Percentiles rank a stretch among this genome's conserved stretches.
phyloP scores from a whole-genome alignment of 2,797 vertebrate genomes.

The Lindbergichthys nudifrons region DNA sequence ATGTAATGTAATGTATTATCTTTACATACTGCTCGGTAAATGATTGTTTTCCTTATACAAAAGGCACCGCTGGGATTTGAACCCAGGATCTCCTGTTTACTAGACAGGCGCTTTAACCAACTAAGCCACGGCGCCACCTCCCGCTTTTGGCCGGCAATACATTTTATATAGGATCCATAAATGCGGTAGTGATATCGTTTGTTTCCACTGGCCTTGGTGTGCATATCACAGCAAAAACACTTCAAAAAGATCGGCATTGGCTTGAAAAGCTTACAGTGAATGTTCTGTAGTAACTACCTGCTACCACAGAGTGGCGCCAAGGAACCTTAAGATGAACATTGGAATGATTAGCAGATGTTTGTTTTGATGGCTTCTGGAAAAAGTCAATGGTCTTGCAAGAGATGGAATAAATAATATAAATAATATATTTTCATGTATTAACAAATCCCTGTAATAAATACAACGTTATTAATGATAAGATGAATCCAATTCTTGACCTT shows the following conservation, averaged over 20 bases:
- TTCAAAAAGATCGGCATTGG: not conserved
- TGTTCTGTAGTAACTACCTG: not conserved
- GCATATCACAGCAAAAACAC: not conserved
- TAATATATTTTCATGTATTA: not conserved
- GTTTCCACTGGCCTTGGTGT: not conserved
- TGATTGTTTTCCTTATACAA: not conserved
- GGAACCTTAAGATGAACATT: not conserved
- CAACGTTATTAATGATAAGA: not conserved
- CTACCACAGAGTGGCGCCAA: not conserved
- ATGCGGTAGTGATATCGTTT: not conserved
- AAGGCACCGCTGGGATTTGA: conserved; percentile 81
- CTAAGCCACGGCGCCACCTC: conserved; percentile 45
- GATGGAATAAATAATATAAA: not conserved
- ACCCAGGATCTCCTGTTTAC: conserved; percentile 82
- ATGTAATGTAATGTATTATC: no score
- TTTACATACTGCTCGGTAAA: no score
- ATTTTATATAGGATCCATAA: fast-evolving
- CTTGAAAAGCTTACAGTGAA: not conserved
- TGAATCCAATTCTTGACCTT: not conserved
- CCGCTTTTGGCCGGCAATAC: fast-evolving
- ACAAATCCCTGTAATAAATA: not conserved
- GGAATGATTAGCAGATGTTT: not conserved
- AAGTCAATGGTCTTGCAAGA: not conserved
- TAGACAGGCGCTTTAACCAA: conserved; percentile 77
- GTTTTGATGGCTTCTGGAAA: not conserved